Conservation (phyloP, 2,113 vertebrate genomes). For the Azemiops feae region DNA sequence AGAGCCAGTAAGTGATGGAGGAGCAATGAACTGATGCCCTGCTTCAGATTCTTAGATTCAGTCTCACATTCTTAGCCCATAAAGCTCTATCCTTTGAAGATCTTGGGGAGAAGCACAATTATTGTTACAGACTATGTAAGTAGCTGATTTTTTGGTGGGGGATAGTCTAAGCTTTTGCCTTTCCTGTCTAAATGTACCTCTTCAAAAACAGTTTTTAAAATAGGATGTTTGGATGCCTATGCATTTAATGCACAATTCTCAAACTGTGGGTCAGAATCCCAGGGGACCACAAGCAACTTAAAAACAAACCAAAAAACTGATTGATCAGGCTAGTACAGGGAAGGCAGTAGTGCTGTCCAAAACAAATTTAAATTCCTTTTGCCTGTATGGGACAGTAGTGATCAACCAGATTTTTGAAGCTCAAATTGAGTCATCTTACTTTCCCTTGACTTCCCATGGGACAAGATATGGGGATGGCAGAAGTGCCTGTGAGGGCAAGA, state of each 20-base stretch:
- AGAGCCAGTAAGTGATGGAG: neutral
- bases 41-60: neutral
- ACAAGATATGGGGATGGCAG: neutral
- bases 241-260: neutral
- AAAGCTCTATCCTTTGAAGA: neutral
- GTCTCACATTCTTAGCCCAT: neutral
- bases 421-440: neutral
- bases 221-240: neutral
- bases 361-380: neutral
- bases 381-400: neutral
- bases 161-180: neutral
- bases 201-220: neutral
- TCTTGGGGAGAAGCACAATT: neutral
- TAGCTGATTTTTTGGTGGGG: neutral
- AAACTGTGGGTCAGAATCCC: neutral
- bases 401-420: neutral
- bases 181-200: neutral
- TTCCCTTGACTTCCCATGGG: neutral
- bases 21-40: neutral
- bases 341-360: neutral
- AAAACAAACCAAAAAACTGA: neutral
- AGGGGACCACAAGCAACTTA: neutral
- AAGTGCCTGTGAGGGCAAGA: neutral
- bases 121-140: neutral
- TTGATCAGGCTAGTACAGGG: neutral